Conservation (phyloP, 2,113 vertebrate species). For the Chamaetylas fuelleborni region DNA sequence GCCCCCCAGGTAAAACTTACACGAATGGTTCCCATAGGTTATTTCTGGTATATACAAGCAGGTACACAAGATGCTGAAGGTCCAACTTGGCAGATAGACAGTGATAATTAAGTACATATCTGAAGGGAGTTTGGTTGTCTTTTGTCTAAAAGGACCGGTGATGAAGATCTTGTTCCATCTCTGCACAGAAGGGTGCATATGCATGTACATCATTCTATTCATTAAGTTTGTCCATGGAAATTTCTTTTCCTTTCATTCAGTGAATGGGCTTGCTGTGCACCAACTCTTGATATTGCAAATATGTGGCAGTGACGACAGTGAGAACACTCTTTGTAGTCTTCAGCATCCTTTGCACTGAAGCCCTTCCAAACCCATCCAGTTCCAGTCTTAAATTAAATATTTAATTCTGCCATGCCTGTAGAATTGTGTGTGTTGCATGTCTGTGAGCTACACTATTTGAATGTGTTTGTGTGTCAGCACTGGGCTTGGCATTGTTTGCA, state of each 20-base stretch:
- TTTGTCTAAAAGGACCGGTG: neutral
- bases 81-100: neutral
- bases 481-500: neutral
- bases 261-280: neutral
- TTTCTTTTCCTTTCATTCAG: neutral
- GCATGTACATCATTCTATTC: neutral
- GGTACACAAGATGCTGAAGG: neutral
- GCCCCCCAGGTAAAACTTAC: constrained; percentile 78
- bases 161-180: neutral
- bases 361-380: neutral
- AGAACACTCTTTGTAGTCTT: neutral
- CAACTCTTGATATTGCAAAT: neutral
- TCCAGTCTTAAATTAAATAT: neutral
- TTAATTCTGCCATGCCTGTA: neutral
- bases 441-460: neutral
- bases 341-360: neutral
- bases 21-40: neutral
- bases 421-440: neutral
- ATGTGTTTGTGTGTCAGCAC: neutral
- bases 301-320: neutral
- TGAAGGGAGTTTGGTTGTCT: neutral
- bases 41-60: neutral
- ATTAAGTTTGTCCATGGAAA: neutral
- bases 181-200: neutral
- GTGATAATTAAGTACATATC: neutral